phyloP scores from a whole-genome alignment of 30 jellyfish, hydroid and myxozoan species.

The Hydractinia symbiolongicarpus region DNA sequence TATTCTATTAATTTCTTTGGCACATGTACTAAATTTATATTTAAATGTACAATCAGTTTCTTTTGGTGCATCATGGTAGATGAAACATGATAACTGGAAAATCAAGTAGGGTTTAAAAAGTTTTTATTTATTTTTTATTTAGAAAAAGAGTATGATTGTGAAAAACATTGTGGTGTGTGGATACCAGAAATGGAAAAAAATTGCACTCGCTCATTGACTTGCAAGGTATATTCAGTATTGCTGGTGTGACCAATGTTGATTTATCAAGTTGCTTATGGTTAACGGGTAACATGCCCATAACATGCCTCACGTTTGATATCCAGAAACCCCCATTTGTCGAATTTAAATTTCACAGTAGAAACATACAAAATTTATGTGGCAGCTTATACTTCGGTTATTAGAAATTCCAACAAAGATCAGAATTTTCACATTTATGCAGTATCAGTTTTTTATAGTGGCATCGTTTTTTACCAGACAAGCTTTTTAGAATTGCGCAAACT shows the following conservation, averaged over 20 bases:
- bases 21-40: no score
- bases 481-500: no score
- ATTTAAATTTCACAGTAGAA: not conserved
- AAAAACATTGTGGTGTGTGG: slow-evolving; percentile 96
- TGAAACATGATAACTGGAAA: no score
- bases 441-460: no score
- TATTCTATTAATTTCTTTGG: no score
- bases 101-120: no score
- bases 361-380: not conserved
- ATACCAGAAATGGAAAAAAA: slow-evolving; percentile 63
- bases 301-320: not conserved
- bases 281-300: not conserved
- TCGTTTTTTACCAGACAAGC: no score
- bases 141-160: slow-evolving; percentile 75
- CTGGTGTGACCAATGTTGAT: not conserved
- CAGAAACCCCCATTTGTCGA: not conserved
- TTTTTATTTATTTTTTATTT: not conserved
- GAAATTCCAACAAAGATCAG: no score
- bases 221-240: slow-evolving; percentile 51
- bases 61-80: no score
- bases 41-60: no score
- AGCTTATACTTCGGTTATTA: no score
- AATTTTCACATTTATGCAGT: no score
- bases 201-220: slow-evolving; percentile 83
- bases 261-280: not conserved